Conservation (phyloP, 2,888 invertebrate genomes). For the Nomada fucata region DNA sequence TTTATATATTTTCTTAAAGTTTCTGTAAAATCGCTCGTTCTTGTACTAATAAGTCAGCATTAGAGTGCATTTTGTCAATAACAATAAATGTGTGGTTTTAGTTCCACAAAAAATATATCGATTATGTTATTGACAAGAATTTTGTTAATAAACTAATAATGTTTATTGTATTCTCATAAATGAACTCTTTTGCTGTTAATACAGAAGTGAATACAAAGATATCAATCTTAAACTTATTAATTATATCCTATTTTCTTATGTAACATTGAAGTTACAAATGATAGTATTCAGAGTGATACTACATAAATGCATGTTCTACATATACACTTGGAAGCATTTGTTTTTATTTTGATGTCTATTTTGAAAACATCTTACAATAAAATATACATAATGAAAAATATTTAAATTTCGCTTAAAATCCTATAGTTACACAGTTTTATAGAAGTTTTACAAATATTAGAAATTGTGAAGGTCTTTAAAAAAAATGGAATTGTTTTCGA, state of each 20-base stretch:
- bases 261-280: slow-evolving; percentile 28
- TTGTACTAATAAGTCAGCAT: slow-evolving; percentile 64
- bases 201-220: slow-evolving; percentile 10
- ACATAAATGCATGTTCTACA: slow-evolving; percentile 75
- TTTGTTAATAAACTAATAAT: slow-evolving; percentile 17
- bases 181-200: slow-evolving; percentile 61
- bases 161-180: slow-evolving; percentile 36
- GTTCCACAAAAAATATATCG: background rate
- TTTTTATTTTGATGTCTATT: slow-evolving; percentile 80
- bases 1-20: slow-evolving; percentile 77
- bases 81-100: slow-evolving; percentile 33
- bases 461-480: background rate
- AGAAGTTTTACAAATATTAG: no score
- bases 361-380: slow-evolving; percentile 78
- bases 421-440: background rate
- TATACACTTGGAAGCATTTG: slow-evolving; percentile 78
- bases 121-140: slow-evolving; percentile 2
- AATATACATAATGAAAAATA: slow-evolving; percentile 58
- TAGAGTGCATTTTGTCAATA: slow-evolving; percentile 50
- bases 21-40: slow-evolving; percentile 61
- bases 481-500: no score
- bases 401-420: slow-evolving; percentile 16
- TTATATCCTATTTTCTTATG: slow-evolving; percentile 69
- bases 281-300: slow-evolving; percentile 38
- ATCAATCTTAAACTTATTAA: slow-evolving; percentile 62